Conservation (phyloP, 2,113 vertebrate genomes). For the Paramormyrops kingsleyae region DNA sequence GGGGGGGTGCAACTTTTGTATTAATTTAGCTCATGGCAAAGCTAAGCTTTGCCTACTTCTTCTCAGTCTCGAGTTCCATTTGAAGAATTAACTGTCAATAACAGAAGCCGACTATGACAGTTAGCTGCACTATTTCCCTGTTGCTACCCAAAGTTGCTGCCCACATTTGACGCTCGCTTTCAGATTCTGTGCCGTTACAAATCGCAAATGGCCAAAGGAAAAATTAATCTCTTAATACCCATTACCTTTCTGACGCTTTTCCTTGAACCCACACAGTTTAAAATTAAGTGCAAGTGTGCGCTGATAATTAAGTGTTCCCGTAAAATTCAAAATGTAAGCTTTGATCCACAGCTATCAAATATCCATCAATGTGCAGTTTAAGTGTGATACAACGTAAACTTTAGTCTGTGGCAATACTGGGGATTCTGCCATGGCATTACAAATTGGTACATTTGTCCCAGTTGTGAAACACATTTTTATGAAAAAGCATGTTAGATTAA, state of each 20-base stretch:
- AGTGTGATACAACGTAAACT: background rate
- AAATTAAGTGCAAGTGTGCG: background rate
- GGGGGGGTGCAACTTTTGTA: background rate
- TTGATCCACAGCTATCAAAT: background rate
- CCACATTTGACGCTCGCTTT: background rate
- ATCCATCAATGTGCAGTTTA: background rate
- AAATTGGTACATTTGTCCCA: background rate
- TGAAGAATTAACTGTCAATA: background rate
- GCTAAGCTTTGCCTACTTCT: background rate
- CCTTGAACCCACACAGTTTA: background rate
- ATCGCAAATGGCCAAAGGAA: background rate
- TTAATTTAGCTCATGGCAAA: conserved; percentile 4
- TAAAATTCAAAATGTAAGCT: background rate
- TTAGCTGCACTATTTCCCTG: background rate
- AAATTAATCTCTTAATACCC: background rate
- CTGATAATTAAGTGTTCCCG: background rate
- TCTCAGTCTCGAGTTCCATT: background rate
- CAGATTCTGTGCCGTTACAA: background rate
- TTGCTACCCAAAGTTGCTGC: background rate
- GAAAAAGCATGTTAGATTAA: background rate
- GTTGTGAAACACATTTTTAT: background rate
- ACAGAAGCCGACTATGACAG: background rate
- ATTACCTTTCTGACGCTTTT: background rate
- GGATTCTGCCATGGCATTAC: background rate
- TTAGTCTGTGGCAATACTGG: background rate